phyloP scores from a whole-genome alignment of 2,113 vertebrate species.

The Onychostoma macrolepis region DNA sequence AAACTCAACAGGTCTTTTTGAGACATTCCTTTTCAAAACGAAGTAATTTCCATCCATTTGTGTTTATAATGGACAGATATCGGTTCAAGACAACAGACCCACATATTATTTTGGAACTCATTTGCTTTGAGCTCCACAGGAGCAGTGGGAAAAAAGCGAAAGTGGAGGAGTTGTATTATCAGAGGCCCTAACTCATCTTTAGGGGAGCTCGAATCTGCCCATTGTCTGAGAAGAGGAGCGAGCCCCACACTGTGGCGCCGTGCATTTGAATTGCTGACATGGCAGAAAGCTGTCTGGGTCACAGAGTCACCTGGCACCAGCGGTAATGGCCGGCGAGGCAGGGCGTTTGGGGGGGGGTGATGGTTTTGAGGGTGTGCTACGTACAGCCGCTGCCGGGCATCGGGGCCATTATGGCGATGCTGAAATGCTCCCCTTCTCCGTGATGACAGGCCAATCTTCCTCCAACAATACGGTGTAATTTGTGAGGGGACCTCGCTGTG shows the following conservation, averaged over 20 bases:
- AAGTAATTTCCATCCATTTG: conserved; percentile 33
- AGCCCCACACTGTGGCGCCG: conserved; percentile 59
- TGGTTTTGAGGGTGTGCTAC: conserved; percentile 42
- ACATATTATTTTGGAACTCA: conserved; percentile 51
- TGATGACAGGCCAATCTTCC: conserved; percentile 65
- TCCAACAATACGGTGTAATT: conserved; percentile 63
- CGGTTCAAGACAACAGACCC: conserved; percentile 41
- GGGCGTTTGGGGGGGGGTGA: conserved; percentile 28
- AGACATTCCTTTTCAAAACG: conserved; percentile 23
- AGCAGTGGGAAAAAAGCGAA: conserved; percentile 40
- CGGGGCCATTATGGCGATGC: conserved; percentile 55
- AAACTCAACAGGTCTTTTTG: not conserved
- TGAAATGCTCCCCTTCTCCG: conserved; percentile 58
- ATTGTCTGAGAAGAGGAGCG: conserved; percentile 61
- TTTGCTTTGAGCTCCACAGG: conserved; percentile 51
- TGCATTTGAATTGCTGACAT: conserved; percentile 64
- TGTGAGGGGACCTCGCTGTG: conserved; percentile 72
- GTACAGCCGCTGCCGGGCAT: conserved; percentile 54
- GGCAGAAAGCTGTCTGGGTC: conserved; percentile 73
- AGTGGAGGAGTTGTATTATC: conserved; percentile 49
- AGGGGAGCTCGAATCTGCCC: conserved; percentile 50
- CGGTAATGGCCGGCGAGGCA: conserved; percentile 61
- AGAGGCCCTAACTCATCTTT: conserved; percentile 56
- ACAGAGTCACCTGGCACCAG: conserved; percentile 72
- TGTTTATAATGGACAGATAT: conserved; percentile 45